Evolutionary conservation across 2,888 invertebrate species (phyloP).

Genomic region (Spilarctia lutea): DNA sequence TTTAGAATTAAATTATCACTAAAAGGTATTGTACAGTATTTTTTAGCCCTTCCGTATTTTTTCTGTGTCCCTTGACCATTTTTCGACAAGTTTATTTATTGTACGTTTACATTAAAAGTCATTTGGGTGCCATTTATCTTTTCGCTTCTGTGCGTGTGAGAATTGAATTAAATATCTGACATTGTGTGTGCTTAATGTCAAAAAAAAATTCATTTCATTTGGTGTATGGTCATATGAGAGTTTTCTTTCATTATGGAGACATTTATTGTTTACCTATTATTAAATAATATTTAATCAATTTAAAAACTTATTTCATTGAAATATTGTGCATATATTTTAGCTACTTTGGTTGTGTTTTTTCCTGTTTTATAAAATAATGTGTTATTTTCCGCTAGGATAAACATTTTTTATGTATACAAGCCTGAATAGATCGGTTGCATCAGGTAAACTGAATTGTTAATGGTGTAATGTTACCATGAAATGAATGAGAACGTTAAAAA

Average conservation of each 20-base stretch:
- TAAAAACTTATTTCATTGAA: not conserved
- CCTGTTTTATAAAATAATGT: not conserved
- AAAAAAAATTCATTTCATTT: slow-evolving; percentile 34
- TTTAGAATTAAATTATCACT: no score
- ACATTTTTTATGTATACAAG: not conserved
- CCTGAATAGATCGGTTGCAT: not conserved
- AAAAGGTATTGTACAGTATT: no score
- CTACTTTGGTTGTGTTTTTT: not conserved
- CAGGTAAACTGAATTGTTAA: not conserved
- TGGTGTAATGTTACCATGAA: not conserved
- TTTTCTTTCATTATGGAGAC: not conserved
- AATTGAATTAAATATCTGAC: slow-evolving; percentile 38
- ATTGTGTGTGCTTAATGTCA: slow-evolving; percentile 36
- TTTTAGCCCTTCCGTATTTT: slow-evolving; percentile 28
- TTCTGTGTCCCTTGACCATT: slow-evolving; percentile 41
- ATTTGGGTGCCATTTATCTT: slow-evolving; percentile 52
- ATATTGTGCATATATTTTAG: not conserved
- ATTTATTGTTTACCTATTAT: not conserved
- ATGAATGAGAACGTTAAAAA: not conserved
- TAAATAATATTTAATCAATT: not conserved
- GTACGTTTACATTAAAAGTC: slow-evolving; percentile 50
- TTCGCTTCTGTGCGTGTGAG: slow-evolving; percentile 37
- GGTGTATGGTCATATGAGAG: not conserved
- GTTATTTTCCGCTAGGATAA: not conserved
- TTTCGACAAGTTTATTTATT: slow-evolving; percentile 53